Base-by-base conservation (phyloP, 2,113 vertebrate species). In the Seriola quinqueradiata region DNA sequence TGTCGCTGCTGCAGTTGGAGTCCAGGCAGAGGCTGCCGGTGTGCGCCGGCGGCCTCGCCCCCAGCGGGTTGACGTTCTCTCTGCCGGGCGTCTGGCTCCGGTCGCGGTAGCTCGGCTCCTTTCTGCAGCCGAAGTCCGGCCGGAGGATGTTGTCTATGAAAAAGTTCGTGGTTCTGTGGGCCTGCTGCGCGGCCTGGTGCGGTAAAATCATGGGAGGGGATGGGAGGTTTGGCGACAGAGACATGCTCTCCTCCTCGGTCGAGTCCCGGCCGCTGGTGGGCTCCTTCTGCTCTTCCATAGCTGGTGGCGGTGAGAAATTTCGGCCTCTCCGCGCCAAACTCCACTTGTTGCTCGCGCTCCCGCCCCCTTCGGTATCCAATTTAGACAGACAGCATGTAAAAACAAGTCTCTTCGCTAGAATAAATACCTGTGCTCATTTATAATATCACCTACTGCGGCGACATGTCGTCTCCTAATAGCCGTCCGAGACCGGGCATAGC, bases 121-220 rank as follows among this genome's bases (percentile, higher is more conserved):
- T 97, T 82, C 96, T 95, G 95, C 97, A 97, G 93, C 97, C 97
- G 93, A 99, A 98, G 94, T 99, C 97, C 84, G 97, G 97, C 88
- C 97, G 96, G 58, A 99, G 93, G 90, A 99, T 99, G 94, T 99
- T 97, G 94, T 99, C 97, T 85, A 98, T 98, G 94, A 98, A 98
- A 91, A 98, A 98, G 97, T 98, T 98, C 82, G 97, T 98, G 92
- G 96, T 97, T 90, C 97, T 94, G 90, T 97, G 96, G 58, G 94
- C 93, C 92, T 94, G 97, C 93, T 95, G 96, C 71, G 94, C 96
- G 23, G 95, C 97, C 85, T 92, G 96, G 82, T 95, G 96, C 54
- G 96, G 95, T 81, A 95, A 85, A 60, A 95, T 93, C 83, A 89
- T 50, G 8, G 96, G 90, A 38, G 96, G 92, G 83, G 95, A 94